Conservation (phyloP, 2,797 vertebrate species). For the Sebastes steindachneri region DNA sequence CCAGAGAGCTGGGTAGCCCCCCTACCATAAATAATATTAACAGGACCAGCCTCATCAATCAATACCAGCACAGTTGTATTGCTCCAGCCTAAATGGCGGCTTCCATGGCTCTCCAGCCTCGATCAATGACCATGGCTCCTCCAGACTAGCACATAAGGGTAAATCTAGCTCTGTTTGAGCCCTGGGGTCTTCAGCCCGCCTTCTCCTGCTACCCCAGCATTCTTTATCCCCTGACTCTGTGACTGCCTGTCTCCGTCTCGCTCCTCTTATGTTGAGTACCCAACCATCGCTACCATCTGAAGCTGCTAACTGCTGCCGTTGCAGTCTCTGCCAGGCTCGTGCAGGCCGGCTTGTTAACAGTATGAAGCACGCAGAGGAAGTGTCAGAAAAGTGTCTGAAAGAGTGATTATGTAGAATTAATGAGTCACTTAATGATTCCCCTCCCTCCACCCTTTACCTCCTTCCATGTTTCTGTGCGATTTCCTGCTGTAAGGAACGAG, state of each 20-base stretch:
- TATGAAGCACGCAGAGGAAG: slow-evolving; percentile 56
- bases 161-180: slow-evolving; percentile 77
- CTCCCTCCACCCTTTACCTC: slow-evolving; percentile 33
- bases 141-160: slow-evolving; percentile 70
- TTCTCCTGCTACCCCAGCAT: slow-evolving; percentile 55
- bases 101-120: slow-evolving; percentile 80
- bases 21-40: slow-evolving; percentile 96
- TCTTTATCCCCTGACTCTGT: slow-evolving; percentile 40
- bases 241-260: slow-evolving; percentile 45
- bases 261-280: slow-evolving; percentile 18
- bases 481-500: slow-evolving; percentile 64
- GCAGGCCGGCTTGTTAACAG: slow-evolving; percentile 57
- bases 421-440: slow-evolving; percentile 71
- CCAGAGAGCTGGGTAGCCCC: slow-evolving; percentile 83
- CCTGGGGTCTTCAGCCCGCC: slow-evolving; percentile 71
- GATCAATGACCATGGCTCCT: slow-evolving; percentile 90
- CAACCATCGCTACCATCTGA: slow-evolving; percentile 19
- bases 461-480: slow-evolving; percentile 60
- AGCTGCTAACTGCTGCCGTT: slow-evolving; percentile 35
- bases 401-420: slow-evolving; percentile 78
- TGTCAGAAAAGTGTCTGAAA: slow-evolving; percentile 75
- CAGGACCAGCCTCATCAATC: slow-evolving; percentile 89
- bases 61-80: slow-evolving; percentile 91
- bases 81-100: slow-evolving; percentile 86
- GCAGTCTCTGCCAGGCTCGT: slow-evolving; percentile 25